These are phyloP conservation scores for Urocitellus parryii DNA, from an alignment of 2,113 vertebrate species.

Conservation along the genomic window DNA sequence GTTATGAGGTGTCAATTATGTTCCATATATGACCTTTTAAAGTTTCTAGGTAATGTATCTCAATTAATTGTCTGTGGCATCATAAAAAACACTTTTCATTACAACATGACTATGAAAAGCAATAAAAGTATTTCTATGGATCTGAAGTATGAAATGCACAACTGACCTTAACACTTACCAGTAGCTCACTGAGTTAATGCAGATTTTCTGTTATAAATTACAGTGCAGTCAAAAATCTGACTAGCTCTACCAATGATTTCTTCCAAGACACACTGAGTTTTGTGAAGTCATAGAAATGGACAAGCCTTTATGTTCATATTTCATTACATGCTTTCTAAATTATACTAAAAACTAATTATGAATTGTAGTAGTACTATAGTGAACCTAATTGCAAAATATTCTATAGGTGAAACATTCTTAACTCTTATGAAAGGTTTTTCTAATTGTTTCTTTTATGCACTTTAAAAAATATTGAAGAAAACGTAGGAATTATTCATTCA, in stretches of 20 bases:
- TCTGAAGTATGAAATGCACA: constrained; percentile 86
- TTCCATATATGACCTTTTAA: constrained; percentile 86
- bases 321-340: constrained; percentile 24
- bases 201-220: constrained; percentile 83
- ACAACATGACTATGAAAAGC: constrained; percentile 82
- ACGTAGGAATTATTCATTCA: not conserved
- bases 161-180: constrained; percentile 85
- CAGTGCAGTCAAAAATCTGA: constrained; percentile 56
- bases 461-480: not conserved
- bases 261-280: constrained; percentile 55
- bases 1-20: constrained; percentile 86
- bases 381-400: not conserved
- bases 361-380: not conserved
- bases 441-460: not conserved
- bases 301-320: constrained; percentile 8
- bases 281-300: constrained; percentile 68
- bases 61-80: constrained; percentile 88
- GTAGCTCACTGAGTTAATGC: constrained; percentile 82
- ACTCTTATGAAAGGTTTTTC: not conserved
- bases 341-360: not conserved
- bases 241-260: constrained; percentile 62
- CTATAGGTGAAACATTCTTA: not conserved
- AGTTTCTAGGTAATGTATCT: constrained; percentile 85
- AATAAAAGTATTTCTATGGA: constrained; percentile 85
- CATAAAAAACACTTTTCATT: constrained; percentile 85